Evolutionary conservation across 2,888 invertebrate genomes (phyloP).

Genomic region (Spilosoma lubricipeda): DNA sequence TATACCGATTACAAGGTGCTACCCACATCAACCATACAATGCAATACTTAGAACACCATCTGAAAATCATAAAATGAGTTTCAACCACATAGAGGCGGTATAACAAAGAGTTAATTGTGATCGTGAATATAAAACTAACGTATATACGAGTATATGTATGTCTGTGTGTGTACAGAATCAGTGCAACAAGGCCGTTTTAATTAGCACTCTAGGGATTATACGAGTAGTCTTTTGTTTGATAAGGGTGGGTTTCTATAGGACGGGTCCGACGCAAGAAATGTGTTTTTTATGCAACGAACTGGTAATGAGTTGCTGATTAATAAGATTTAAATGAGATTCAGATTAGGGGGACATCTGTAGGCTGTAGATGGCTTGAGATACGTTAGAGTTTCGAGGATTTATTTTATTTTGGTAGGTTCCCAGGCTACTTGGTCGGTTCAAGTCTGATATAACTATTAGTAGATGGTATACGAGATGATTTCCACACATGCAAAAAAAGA

Average conservation of each 20-base stretch:
- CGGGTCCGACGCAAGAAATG: slow-evolving; percentile 1
- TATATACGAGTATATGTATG: slow-evolving; percentile 5
- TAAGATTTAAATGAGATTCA: too few species aligned
- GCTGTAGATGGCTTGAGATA: too few species aligned
- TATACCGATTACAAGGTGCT: neutral
- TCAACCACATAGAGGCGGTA: slow-evolving; percentile 29
- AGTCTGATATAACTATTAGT: too few species aligned
- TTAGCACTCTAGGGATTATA: slow-evolving; percentile 50
- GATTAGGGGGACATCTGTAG: too few species aligned
- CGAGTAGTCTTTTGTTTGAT: slow-evolving; percentile 45
- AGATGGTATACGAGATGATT: too few species aligned
- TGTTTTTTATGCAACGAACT: neutral
- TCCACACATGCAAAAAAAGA: too few species aligned
- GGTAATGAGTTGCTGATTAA: too few species aligned
- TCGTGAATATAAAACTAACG: slow-evolving; percentile 30
- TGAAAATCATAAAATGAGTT: slow-evolving; percentile 18
- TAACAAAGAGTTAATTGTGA: slow-evolving; percentile 53
- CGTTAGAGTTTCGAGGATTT: too few species aligned
- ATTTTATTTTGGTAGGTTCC: too few species aligned
- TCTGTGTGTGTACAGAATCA: slow-evolving; percentile 40
- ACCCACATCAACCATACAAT: neutral
- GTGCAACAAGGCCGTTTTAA: slow-evolving; percentile 54
- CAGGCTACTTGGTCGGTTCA: too few species aligned
- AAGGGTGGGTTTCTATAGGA: neutral
- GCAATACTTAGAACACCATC: slow-evolving; percentile 6